Percentiles rank a stretch among this genome's conserved stretches.
phyloP scores from a whole-genome alignment of 2,797 vertebrate species.

The Parambassis ranga region DNA sequence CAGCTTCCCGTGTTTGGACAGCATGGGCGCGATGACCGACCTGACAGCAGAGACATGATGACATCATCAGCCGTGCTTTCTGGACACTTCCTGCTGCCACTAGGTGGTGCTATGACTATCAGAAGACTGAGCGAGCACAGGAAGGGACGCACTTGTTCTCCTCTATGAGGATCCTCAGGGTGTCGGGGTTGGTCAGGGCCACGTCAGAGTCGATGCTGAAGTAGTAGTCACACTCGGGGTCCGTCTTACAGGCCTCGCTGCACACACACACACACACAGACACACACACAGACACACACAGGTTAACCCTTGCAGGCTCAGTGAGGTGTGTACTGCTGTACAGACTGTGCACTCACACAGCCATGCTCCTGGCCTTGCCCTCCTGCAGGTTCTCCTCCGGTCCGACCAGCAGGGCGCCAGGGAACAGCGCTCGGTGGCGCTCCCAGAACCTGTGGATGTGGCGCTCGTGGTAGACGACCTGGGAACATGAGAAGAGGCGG shows the following conservation, averaged over 20 bases:
- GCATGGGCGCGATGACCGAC: conserved; percentile 85
- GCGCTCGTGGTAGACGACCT: conserved; percentile 88
- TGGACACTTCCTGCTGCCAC: no score
- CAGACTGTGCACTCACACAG: conserved; percentile 77
- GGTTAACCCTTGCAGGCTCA: no score
- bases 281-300: conserved; percentile 1
- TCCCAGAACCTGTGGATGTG: conserved; percentile 85
- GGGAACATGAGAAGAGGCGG: not conserved
- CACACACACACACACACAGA: conserved; percentile 10
- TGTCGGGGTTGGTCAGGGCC: conserved; percentile 81
- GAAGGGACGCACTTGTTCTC: conserved; percentile 81
- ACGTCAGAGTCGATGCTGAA: conserved; percentile 88
- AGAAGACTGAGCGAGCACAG: no score
- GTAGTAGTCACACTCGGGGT: conserved; percentile 85
- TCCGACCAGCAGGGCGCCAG: conserved; percentile 77
- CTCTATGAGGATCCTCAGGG: conserved; percentile 84
- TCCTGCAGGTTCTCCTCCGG: conserved; percentile 86
- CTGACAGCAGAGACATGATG: no score
- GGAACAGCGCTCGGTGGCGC: conserved; percentile 75
- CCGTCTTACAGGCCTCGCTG: conserved; percentile 83
- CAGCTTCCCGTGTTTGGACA: conserved; percentile 88
- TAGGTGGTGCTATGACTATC: no score
- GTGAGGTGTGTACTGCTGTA: no score
- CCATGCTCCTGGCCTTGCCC: conserved; percentile 85
- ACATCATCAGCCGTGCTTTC: no score